Evolutionary conservation across 2,797 vertebrate species (phyloP).

Genomic region (Chelidonichthys spinosus): DNA sequence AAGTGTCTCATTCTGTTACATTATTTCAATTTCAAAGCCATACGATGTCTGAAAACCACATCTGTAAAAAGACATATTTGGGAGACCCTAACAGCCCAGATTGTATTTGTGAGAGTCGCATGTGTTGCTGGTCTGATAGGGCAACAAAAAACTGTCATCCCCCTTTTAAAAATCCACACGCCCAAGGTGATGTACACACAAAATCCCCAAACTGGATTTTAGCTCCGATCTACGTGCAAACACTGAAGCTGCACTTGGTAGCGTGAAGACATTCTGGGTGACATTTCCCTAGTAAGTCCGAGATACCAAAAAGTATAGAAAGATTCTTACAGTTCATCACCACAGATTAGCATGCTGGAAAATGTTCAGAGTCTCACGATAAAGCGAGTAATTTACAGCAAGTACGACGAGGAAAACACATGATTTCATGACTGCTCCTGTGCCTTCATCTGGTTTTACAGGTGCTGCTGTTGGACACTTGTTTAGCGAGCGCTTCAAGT

Average conservation of each 20-base stretch:
- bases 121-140: slow-evolving; percentile 24
- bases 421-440: slow-evolving; percentile 7
- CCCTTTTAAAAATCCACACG: slow-evolving; percentile 38
- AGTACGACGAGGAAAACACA: slow-evolving; percentile 29
- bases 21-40: slow-evolving; percentile 35
- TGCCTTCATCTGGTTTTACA: slow-evolving; percentile 23
- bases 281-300: slow-evolving; percentile 16
- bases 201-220: slow-evolving; percentile 29
- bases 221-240: slow-evolving; percentile 23
- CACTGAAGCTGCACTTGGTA: slow-evolving; percentile 27
- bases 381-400: slow-evolving; percentile 61
- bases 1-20: slow-evolving; percentile 43
- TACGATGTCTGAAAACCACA: slow-evolving; percentile 47
- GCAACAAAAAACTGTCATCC: slow-evolving; percentile 26
- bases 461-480: slow-evolving; percentile 47
- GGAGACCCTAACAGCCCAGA: slow-evolving; percentile 16
- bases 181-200: slow-evolving; percentile 7
- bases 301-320: slow-evolving; percentile 57
- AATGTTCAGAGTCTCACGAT: slow-evolving; percentile 42
- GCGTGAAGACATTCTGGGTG: slow-evolving; percentile 32
- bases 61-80: slow-evolving; percentile 28
- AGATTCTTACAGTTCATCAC: slow-evolving; percentile 50
- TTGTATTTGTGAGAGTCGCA: slow-evolving; percentile 10
- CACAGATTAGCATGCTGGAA: slow-evolving; percentile 55
- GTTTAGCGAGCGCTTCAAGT: slow-evolving; percentile 2